A percentile compares a stretch with the other conserved stretches of the same genome.
Evolutionary conservation across 2,113 vertebrate species (phyloP).

Genomic region (Micromys minutus): DNA sequence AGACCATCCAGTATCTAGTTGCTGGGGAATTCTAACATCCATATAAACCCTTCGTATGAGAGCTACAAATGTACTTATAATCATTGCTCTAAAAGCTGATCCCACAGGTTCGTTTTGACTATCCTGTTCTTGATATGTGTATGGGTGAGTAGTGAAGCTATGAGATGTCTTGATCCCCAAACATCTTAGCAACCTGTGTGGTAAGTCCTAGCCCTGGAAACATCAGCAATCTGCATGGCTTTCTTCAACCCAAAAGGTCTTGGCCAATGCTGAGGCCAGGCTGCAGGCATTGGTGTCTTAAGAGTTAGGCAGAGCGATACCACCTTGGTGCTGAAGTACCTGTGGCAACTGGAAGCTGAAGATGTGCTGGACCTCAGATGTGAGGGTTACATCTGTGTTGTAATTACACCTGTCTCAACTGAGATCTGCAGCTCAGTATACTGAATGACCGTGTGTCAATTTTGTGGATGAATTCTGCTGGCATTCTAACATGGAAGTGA

Average conservation of each 20-base stretch:
- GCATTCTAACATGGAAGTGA: conserved; percentile 52
- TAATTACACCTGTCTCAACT: accelerated
- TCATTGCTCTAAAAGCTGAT: conserved; percentile 22
- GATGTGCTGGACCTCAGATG: not conserved
- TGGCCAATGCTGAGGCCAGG: accelerated
- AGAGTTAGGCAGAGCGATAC: not conserved
- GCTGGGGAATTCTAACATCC: not conserved
- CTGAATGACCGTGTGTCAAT: not conserved
- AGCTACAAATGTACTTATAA: conserved; percentile 50
- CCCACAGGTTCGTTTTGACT: not conserved
- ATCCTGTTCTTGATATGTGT: conserved; percentile 44
- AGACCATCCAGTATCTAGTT: accelerated
- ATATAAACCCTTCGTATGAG: conserved; percentile 39
- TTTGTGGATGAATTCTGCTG: conserved; percentile 37
- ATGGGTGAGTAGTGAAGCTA: not conserved
- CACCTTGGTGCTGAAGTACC: not conserved
- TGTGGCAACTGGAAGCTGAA: not conserved
- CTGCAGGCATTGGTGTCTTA: no score
- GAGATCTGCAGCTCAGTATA: not conserved
- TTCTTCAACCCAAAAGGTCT: not conserved
- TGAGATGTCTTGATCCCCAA: not conserved
- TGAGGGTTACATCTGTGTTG: not conserved
- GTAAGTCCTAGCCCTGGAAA: not conserved
- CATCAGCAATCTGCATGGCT: not conserved
- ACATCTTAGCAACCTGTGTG: not conserved